phyloP scores from a whole-genome alignment of 2,113 vertebrate species.

The Neoarius graeffei region DNA sequence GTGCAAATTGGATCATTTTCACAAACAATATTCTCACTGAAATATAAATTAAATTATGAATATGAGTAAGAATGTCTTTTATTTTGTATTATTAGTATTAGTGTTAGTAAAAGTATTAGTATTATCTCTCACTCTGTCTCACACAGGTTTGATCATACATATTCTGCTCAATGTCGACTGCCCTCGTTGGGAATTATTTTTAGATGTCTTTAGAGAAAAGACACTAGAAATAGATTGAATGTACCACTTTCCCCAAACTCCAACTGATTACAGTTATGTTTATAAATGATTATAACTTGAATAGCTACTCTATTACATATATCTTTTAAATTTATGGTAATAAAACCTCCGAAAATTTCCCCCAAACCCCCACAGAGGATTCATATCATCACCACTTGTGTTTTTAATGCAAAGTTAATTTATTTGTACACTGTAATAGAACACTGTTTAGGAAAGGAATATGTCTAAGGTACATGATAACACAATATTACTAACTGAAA shows the following conservation, averaged over 20 bases:
- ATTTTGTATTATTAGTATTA: no score
- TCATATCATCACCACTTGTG: not conserved
- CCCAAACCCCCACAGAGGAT: not conserved
- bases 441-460: not conserved
- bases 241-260: not conserved
- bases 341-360: not conserved
- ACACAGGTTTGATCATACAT: not conserved
- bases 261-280: not conserved
- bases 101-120: no score
- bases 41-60: no score
- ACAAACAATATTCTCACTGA: no score
- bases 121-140: not conserved
- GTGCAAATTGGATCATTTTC: no score
- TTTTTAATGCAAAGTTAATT: not conserved
- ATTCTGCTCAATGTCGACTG: not conserved
- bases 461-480: not conserved
- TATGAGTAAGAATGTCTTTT: no score
- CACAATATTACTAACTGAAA: not conserved
- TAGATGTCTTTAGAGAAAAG: not conserved
- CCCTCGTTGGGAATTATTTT: not conserved
- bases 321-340: not conserved
- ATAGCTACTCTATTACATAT: not conserved
- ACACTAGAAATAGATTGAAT: not conserved
- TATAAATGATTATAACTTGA: not conserved
- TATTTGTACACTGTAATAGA: not conserved